Base-by-base conservation (phyloP, 2,888 invertebrate species). In the Melangyna quadrimaculata region DNA sequence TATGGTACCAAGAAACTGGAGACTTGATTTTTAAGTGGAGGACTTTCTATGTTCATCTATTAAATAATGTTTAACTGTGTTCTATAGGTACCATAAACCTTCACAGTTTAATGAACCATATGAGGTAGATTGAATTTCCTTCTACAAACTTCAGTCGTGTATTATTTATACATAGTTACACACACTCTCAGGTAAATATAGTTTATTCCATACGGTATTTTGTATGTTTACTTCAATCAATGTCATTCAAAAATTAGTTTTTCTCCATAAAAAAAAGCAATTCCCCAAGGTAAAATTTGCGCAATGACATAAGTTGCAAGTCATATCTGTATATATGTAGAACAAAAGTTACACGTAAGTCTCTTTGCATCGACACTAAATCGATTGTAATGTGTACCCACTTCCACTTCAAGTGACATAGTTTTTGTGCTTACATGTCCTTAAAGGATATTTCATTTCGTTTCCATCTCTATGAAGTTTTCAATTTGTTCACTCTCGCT, bases 341-440 rank as follows among this genome's bases (percentile, higher is more conserved):
- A 59, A 59, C 35, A 59, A 37, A 19, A 37, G 35, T 22, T 19
- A 29, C 22, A 7, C 29, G 22, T 35, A 67, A 67, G 45, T 8
- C 35, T 27, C 67, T 43, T 70, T 61, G 65, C 51, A 71, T 78
- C 71, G 78, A 71, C 71, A 71, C 70, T 63, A 78, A 67, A 78
- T 78, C 78, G 78, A 67, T 78, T 51, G 65, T 40, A 57, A 29
- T 35, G 29, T 45, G 29, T 45, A 29, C 48, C 53, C 51, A 32
- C 43, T 27, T 43, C n/a, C 17, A 51, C 48, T 55, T 27, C 40
- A 29, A 57, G 10, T 35, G 45, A 24, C 67, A 67, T 61, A 63
- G 24, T 51, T 51, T 24, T 27, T 27, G 22, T 51, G 51, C 51
- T 51, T 67, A 51, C 65, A 57, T 75, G 67, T 74, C 65, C 53